Evolutionary conservation across 1,140 invertebrate genomes (phyloP).

Genomic region (Calephelis nemesis): DNA sequence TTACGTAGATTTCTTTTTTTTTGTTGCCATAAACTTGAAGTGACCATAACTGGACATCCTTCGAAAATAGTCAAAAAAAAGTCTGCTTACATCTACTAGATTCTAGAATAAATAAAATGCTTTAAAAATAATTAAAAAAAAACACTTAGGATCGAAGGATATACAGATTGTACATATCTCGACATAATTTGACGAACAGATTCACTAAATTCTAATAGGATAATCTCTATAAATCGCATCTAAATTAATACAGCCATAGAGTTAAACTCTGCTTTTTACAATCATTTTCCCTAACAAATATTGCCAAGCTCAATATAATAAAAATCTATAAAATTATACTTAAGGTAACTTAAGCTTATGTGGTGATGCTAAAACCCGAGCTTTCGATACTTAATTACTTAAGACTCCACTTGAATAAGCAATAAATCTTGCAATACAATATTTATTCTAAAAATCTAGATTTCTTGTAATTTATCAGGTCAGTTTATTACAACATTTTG

Average conservation of each 20-base stretch:
- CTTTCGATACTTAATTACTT: background rate
- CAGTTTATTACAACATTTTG: too few relatives aligned
- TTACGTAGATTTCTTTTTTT: background rate
- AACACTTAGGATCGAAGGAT: constrained; percentile 3
- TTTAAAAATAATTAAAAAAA: background rate
- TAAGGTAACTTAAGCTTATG: constrained; percentile 11
- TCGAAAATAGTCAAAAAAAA: constrained; percentile 9
- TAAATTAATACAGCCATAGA: constrained; percentile 14
- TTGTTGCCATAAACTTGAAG: background rate
- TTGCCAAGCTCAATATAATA: constrained; percentile 15
- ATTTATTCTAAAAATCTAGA: too few relatives aligned
- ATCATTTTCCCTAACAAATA: background rate
- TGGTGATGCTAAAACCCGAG: background rate
- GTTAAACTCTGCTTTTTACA: constrained; percentile 5
- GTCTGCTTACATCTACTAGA: constrained; percentile 7
- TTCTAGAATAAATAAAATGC: constrained; percentile 4
- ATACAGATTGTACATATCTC: background rate
- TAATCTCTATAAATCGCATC: constrained; percentile 3
- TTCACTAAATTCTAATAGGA: constrained; percentile 6
- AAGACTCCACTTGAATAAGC: too few relatives aligned
- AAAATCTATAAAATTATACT: constrained; percentile 8
- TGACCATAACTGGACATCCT: background rate
- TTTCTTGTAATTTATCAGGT: too few relatives aligned
- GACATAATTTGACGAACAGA: constrained; percentile 14
- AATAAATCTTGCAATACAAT: too few relatives aligned